Evolutionary conservation across 2,797 vertebrate species (phyloP), one percentile per base, ranked within the genome.

Genomic region (Chrosomus eos): DNA sequence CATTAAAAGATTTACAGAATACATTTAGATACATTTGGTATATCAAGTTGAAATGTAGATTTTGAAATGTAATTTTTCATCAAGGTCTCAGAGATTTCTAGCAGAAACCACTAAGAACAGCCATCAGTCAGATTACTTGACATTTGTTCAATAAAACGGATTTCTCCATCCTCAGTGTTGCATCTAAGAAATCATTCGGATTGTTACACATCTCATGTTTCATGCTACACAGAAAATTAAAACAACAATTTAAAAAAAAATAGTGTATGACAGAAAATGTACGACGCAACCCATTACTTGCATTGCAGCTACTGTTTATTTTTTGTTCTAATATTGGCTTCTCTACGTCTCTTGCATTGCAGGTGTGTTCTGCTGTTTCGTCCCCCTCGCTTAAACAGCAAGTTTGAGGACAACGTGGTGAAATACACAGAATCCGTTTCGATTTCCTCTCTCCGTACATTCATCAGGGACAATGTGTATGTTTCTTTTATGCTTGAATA

Each of bases 291-390:
- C 2, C 1, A 1, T 33, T 13, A n/a, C 5, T 28, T 64, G 18
- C 8, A 23, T 48, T 28, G 26, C 26, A 28, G 26, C 13, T 16
- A 23, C 19, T 80, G 33, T 16, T 18, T 71, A 1, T 26, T 68
- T 38, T n/a, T 58, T 55, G 9, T 23, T 53, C 38, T 67, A 33
- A 66, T 67, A 14, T 31, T 31, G 7, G 33, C 21, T 21, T 62
- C 36, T 68, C 23, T 40, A 1, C 13, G 8, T 26, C 4, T 78
- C 26, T 19, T 74, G n/a, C 8, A 5, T 72, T 62, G 14, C 77
- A 92, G 92, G 73, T 78, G 55, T n/a, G 88, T 92, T 58, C 75
- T 92, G 38, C 86, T 92, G 76, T 92, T 92, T 86, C 89, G 88
- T 2, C 89, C 92, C 1, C 89, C 91, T 9, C 87, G 87, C n/a